phyloP scores from a whole-genome alignment of 2,113 vertebrate species.

The Myrmecobius fasciatus region DNA sequence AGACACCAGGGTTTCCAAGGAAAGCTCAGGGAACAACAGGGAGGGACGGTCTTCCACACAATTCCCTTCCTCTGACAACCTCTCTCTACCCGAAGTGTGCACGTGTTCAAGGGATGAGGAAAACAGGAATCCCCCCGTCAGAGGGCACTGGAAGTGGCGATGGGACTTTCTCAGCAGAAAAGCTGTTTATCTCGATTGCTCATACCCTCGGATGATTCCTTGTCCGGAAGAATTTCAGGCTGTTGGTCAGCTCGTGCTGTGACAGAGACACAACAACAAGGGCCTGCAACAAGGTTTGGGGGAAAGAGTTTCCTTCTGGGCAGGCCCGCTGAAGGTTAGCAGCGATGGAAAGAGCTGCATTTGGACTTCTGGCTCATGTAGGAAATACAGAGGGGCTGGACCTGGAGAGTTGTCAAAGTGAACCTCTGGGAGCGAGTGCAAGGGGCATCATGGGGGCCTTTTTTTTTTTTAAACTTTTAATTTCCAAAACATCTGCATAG shows the following conservation, averaged over 20 bases:
- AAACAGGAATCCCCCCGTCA: constrained; percentile 7
- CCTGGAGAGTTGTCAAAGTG: background rate
- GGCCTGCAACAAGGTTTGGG: background rate
- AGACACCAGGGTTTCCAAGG: background rate
- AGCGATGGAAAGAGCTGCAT: background rate
- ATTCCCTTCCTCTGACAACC: background rate
- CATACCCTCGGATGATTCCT: background rate
- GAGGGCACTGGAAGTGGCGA: background rate
- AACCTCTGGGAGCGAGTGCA: background rate
- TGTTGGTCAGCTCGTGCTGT: too few relatives aligned
- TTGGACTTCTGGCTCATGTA: background rate
- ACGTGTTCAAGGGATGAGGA: background rate
- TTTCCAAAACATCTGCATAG: too few relatives aligned
- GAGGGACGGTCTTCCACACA: background rate
- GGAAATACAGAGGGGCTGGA: background rate
- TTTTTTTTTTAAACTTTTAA: too few relatives aligned
- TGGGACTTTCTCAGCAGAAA: constrained; percentile 5
- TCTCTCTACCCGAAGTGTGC: background rate
- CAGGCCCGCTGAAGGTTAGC: background rate
- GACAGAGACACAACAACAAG: background rate
- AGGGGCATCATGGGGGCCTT: background rate
- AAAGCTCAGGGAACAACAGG: background rate
- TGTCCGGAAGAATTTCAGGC: constrained; percentile 10
- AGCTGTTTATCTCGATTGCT: background rate
- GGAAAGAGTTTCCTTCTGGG: constrained; percentile 11